Conservation (phyloP, 92 coral and sea anemone species). For the Chrysogorgia sp. region DNA sequence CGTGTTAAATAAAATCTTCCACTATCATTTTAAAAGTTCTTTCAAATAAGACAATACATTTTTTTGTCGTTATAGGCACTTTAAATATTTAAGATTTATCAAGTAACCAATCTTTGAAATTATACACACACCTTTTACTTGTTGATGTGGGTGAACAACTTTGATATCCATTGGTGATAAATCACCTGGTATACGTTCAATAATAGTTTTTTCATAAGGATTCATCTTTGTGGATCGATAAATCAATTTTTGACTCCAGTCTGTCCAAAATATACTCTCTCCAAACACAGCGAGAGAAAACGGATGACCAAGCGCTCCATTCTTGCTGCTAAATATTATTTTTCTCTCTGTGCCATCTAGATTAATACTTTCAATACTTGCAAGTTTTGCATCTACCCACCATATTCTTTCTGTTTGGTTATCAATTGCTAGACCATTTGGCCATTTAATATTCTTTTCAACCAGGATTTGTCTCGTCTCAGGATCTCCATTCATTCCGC, state of each 20-base stretch:
- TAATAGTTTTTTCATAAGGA: neutral
- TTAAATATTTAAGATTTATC: neutral
- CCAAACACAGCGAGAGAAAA: conserved; percentile 43
- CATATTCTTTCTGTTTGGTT: conserved; percentile 64
- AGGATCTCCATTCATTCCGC: conserved; percentile 74
- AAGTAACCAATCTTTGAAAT: conserved; percentile 28
- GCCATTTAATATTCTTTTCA: conserved; percentile 55
- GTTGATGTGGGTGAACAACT: conserved; percentile 61
- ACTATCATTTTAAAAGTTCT: too few relatives aligned
- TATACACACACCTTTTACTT: conserved; percentile 53
- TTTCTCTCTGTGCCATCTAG: conserved; percentile 64
- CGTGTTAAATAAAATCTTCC: too few relatives aligned
- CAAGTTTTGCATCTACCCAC: conserved; percentile 75
- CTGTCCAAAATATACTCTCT: conserved; percentile 41
- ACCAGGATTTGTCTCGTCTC: conserved; percentile 55
- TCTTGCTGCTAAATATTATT: conserved; percentile 23
- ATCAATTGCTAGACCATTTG: conserved; percentile 72
- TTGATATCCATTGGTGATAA: conserved; percentile 54
- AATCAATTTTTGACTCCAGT: conserved; percentile 23
- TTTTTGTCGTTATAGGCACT: too few relatives aligned
- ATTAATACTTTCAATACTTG: conserved; percentile 63
- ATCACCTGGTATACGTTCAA: neutral
- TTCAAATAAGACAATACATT: too few relatives aligned
- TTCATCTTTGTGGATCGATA: conserved; percentile 22
- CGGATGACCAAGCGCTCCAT: conserved; percentile 31